Conservation (phyloP, 2,797 vertebrate species). For the Spinus pinus region DNA sequence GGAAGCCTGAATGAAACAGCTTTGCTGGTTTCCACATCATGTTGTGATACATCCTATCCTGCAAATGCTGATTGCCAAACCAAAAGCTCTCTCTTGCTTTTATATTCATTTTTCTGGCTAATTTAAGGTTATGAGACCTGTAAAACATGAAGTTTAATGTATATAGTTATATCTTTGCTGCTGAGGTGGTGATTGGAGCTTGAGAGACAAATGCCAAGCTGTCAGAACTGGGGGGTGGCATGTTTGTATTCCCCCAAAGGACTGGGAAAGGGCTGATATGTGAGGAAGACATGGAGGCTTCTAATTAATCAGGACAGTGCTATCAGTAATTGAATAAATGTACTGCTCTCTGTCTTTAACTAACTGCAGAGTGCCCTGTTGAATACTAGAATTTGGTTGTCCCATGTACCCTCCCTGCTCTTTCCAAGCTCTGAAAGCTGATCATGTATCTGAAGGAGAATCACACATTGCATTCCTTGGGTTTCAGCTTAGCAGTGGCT, state of each 20-base stretch:
- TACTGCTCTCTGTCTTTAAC: background rate
- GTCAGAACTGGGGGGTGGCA: background rate
- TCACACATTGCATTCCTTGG: background rate
- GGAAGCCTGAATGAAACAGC: background rate
- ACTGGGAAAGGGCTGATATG: background rate
- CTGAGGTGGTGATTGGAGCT: background rate
- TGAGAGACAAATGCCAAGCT: background rate
- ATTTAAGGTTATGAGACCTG: background rate
- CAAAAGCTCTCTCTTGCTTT: background rate
- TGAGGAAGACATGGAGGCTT: background rate
- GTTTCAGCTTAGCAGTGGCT: background rate
- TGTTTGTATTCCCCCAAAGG: background rate
- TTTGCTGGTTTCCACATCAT: background rate
- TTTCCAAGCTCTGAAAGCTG: background rate
- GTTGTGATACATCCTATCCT: background rate
- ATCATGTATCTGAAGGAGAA: fast-evolving
- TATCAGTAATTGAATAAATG: background rate
- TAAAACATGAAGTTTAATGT: background rate
- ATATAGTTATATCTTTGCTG: background rate
- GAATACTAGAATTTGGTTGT: background rate
- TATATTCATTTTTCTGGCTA: background rate
- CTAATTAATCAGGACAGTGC: background rate
- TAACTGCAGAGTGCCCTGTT: background rate
- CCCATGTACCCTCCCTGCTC: background rate
- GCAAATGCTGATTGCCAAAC: background rate